Conservation (phyloP, 30 jellyfish, hydroid and myxozoan species). For the Nemopilema nomurai region DNA sequence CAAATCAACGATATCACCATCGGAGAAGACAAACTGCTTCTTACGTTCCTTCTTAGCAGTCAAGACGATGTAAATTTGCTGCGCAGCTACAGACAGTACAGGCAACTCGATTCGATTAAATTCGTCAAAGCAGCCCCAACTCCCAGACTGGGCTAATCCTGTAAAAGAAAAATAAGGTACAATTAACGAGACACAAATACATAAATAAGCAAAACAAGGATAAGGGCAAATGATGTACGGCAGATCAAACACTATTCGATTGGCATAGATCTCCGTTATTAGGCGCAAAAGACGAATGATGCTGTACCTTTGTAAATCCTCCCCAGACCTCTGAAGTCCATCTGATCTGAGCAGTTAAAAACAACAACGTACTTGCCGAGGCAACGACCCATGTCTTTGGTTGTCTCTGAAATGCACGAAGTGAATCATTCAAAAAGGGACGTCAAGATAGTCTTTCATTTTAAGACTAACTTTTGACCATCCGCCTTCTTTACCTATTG, state of each 20-base stretch:
- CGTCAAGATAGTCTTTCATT: not conserved
- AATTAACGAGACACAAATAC: no score
- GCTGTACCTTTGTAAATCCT: conserved; percentile 96
- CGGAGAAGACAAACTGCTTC: conserved; percentile 85
- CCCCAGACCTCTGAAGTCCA: conserved; percentile 99
- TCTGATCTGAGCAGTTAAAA: conserved; percentile 97
- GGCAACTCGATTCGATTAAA: conserved; percentile 96
- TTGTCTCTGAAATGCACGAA: conserved; percentile 64
- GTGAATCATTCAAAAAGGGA: not conserved
- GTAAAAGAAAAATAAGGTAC: no score
- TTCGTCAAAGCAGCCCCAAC: conserved; percentile 99
- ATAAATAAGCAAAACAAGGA: no score
- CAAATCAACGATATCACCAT: conserved; percentile 92
- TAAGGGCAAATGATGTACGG: no score
- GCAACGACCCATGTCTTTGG: conserved; percentile 97
- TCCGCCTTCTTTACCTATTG: no score
- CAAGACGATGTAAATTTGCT: conserved; percentile 90
- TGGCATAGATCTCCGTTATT: no score
- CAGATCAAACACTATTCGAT: not conserved
- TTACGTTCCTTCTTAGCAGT: conserved; percentile 96
- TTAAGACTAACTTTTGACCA: not conserved
- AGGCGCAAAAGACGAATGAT: no score
- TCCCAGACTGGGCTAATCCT: conserved; percentile 97
- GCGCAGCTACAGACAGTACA: conserved; percentile 98
- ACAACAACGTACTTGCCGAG: conserved; percentile 97